Percentiles rank a stretch among this genome's conserved stretches.
Conservation (phyloP, 2,113 vertebrate species). For the Circaetus cinerascens region DNA sequence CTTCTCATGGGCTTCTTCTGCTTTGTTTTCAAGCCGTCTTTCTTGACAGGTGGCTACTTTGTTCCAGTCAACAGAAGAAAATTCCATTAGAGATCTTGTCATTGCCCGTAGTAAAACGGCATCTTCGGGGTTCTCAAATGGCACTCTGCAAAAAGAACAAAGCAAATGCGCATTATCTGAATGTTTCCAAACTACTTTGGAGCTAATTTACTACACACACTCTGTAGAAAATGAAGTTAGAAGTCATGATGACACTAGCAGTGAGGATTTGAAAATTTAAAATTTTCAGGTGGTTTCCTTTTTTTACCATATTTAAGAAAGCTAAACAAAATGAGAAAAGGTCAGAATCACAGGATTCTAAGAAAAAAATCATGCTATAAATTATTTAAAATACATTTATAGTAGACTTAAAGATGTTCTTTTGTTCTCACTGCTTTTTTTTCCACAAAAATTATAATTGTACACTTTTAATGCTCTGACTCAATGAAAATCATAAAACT, state of each 20-base stretch:
- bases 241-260: not conserved
- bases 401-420: not conserved
- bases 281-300: not conserved
- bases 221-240: not conserved
- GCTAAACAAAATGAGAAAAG: not conserved
- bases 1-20: constrained; percentile 8
- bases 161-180: not conserved
- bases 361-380: not conserved
- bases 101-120: constrained; percentile 54
- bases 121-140: constrained; percentile 60
- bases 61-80: constrained; percentile 74
- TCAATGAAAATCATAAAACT: not conserved
- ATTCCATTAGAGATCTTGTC: constrained; percentile 68
- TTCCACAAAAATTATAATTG: not conserved
- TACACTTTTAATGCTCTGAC: not conserved
- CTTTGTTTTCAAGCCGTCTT: constrained; percentile 23
- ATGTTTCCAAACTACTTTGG: not conserved
- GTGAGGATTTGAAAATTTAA: not conserved
- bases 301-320: not conserved
- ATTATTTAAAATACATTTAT: not conserved
- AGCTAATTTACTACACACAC: not conserved
- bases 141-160: constrained; percentile 51
- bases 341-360: not conserved
- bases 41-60: constrained; percentile 63
- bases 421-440: not conserved